Evolutionary conservation across 2,797 vertebrate species (phyloP), one percentile per base, ranked within the genome.

Genomic region (Anabacerthia variegaticeps): DNA sequence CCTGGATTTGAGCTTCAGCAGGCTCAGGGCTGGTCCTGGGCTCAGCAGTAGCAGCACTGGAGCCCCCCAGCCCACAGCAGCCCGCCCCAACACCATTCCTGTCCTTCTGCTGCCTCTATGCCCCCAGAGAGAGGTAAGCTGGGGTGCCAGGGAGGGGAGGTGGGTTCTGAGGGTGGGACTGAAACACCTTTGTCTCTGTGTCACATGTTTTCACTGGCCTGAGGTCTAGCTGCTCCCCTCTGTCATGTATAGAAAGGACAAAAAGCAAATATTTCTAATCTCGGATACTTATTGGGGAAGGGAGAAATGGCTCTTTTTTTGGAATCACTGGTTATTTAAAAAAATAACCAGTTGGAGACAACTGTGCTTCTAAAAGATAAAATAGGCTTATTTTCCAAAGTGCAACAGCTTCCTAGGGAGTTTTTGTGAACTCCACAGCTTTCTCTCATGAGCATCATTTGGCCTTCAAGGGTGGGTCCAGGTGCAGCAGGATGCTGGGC

Each of bases 401-500:
- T 1, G 32, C 28, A 5, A 12, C 41, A 46, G 48, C 52, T 59
- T 28, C 26, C 41, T 0, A 0, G 37, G 46, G 65, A 63, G 39
- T 44, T 20, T 11, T 7, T 39, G n/a, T 12, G 11, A 26, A 12
- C 32, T 34, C n/a, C 2, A 0, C 6, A 4, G 61, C 51, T 73
- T 28, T 34, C 22, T 20, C 36, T 13, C 2, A 1, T 6, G 2
- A 24, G 34, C 19, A 2, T 6, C 0, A 0, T 24, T 2, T 4
- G 30, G 48, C n/a, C 48, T 30, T 15, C 8, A 5, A 5, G 19
- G 43, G 9, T 9, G 41, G n/a, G n/a, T 36, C n/a, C 13, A 36
- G 27, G 1, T 46, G 28, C 1, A 0, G 51, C 2, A 0, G 51
- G 43, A 32, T 15, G 1, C 17, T 39, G 72, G 28, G 43, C 49